Evolutionary conservation across 2,113 vertebrate genomes (phyloP), one percentile per base, ranked within the genome.

Genomic region (Bagarius yarrelli): DNA sequence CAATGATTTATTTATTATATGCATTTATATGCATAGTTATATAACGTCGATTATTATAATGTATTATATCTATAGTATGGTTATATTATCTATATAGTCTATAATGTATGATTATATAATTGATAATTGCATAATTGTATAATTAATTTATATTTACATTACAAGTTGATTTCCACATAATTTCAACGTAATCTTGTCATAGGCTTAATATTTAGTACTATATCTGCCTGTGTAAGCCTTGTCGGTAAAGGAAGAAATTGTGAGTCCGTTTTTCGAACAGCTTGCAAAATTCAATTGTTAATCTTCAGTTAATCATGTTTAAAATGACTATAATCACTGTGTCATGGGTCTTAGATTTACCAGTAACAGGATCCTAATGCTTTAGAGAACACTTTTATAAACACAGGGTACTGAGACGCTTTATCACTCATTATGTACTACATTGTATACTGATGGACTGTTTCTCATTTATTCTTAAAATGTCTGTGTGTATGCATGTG

Each of bases 161-260:
- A n/a, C n/a, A n/a, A n/a, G n/a, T n/a, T n/a, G n/a, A n/a, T n/a
- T n/a, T n/a, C n/a, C n/a, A n/a, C n/a, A n/a, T n/a, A n/a, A n/a
- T n/a, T n/a, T n/a, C n/a, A n/a, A n/a, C n/a, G n/a, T n/a, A n/a
- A n/a, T n/a, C n/a, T n/a, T n/a, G n/a, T n/a, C n/a, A n/a, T n/a
- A n/a, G n/a, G n/a, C n/a, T n/a, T n/a, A n/a, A n/a, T n/a, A n/a
- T 59, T 78, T 47, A 61, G 36, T 8, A 3, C 36, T 72, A 86
- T 81, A 78, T 80, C 47, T 59, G 34, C 15, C 11, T 59, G 11
- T 59, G 36, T 27, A 80, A 57, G 19, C 15, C 64, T 34, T 14
- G 30, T 5, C 56, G 34, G 52, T 79, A 16, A 57, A 25, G 14
- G 18, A 47, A 79, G 66, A 57, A 79, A 21, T 36, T 47, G 15